phyloP scores from a whole-genome alignment of 2,797 vertebrate species.

The Eurystomus glaucurus region DNA sequence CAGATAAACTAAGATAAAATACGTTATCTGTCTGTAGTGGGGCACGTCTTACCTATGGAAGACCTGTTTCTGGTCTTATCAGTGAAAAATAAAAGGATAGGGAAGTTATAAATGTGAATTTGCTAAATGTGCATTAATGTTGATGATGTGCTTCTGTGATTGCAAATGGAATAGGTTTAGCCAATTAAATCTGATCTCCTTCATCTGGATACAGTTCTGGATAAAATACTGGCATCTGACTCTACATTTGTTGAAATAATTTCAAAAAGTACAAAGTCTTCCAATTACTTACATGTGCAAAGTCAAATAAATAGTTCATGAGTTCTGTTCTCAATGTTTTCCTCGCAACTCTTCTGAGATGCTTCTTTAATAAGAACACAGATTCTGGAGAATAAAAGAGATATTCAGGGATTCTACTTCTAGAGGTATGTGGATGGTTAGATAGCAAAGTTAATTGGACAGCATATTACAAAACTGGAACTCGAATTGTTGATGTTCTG shows the following conservation, averaged over 20 bases:
- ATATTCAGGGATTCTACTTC: neutral
- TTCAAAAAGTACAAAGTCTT: neutral
- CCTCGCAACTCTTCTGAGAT: neutral
- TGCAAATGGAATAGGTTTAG: neutral
- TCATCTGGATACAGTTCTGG: neutral
- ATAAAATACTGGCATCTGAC: neutral
- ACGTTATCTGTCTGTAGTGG: neutral
- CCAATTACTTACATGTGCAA: rapidly evolving
- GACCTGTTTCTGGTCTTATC: neutral
- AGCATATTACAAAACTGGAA: neutral
- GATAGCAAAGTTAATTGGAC: neutral
- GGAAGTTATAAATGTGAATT: neutral
- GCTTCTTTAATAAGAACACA: neutral
- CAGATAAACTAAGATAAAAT: slow-evolving; percentile 5
- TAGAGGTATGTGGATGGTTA: neutral
- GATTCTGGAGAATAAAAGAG: neutral
- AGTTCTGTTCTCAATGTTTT: neutral
- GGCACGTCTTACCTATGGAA: neutral
- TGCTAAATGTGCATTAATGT: neutral
- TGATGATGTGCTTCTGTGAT: neutral
- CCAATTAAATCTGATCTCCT: neutral
- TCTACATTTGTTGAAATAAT: neutral
- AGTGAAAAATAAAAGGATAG: neutral
- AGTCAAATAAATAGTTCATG: neutral
- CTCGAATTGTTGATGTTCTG: neutral